These are phyloP conservation scores for Lophochroa leadbeateri DNA, from an alignment of 2,113 vertebrate genomes.

Conservation along the genomic window DNA sequence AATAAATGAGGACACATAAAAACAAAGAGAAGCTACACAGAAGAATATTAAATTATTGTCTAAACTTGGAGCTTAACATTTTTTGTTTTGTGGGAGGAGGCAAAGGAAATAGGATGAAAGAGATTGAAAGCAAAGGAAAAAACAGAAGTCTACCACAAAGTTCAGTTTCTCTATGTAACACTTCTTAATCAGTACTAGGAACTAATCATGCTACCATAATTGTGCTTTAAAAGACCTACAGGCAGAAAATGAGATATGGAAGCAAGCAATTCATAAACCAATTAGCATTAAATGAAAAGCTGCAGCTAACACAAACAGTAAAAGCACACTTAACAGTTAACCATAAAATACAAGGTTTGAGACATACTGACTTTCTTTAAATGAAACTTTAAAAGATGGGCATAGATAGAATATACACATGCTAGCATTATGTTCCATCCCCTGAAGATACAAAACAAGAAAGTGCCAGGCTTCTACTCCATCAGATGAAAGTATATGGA, in stretches of 20 bases:
- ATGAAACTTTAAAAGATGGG: not conserved
- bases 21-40: not conserved
- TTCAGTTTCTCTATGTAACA: not conserved
- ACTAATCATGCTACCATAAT: not conserved
- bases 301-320: not conserved
- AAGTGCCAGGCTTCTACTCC: not conserved
- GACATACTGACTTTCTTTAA: not conserved
- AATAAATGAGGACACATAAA: not conserved
- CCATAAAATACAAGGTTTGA: not conserved
- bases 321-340: not conserved
- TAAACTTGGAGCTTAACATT: not conserved
- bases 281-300: not conserved
- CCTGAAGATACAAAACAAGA: not conserved
- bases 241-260: not conserved
- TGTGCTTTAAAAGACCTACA: not conserved
- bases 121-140: not conserved
- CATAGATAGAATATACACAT: not conserved
- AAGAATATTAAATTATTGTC: not conserved
- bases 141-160: not conserved
- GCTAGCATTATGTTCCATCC: not conserved
- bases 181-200: not conserved
- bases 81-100: not conserved
- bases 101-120: not conserved
- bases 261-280: not conserved
- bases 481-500: not conserved